phyloP scores from a whole-genome alignment of 2,113 vertebrate species.

The Montifringilla adamsi region DNA sequence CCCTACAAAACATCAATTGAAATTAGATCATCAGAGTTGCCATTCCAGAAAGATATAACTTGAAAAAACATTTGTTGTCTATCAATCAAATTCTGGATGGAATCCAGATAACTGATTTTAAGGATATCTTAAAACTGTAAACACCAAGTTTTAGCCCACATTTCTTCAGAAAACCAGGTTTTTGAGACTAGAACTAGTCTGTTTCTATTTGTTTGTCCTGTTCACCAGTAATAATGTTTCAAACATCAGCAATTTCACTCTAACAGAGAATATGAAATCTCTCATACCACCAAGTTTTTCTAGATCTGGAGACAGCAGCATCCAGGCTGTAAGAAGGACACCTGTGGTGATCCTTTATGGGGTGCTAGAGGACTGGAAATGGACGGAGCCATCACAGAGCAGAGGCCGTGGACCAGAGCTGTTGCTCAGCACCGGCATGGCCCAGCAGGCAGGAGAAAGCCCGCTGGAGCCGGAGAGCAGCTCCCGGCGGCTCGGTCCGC shows the following conservation, averaged over 20 bases:
- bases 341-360: neutral
- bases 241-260: neutral
- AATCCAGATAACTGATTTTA: neutral
- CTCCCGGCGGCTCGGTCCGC: rapidly evolving
- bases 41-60: neutral
- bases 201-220: neutral
- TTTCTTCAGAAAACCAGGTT: neutral
- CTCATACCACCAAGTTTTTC: neutral
- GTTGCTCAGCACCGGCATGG: rapidly evolving
- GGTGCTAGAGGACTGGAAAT: neutral
- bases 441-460: rapidly evolving
- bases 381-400: neutral
- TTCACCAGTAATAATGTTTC: neutral
- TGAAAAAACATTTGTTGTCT: neutral
- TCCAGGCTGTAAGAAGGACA: neutral
- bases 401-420: rapidly evolving
- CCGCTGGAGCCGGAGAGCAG: rapidly evolving
- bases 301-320: neutral
- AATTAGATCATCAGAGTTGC: neutral
- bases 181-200: neutral
- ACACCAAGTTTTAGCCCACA: neutral
- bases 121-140: neutral
- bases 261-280: neutral
- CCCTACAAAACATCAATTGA: neutral
- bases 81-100: neutral